Base-by-base conservation (phyloP, 2,888 invertebrate genomes). In the Ochropleura leucogaster region DNA sequence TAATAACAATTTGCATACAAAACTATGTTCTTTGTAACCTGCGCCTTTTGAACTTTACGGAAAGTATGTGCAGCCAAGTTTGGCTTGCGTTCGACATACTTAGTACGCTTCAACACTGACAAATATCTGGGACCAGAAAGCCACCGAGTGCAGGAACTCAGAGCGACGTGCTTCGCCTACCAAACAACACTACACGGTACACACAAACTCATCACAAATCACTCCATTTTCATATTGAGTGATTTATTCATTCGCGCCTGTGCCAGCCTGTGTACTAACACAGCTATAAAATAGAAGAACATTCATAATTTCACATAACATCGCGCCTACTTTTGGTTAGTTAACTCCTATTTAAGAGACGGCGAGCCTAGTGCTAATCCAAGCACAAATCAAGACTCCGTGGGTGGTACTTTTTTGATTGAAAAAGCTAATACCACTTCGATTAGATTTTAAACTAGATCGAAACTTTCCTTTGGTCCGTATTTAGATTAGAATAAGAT, bases 191-290 rank as follows among this genome's bases (percentile, higher is more conserved):
- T 70, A 80, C 80, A 71, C 60, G 55, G 53, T 67, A 75, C 78
- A 77, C 82, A 82, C 86, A 83, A 81, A 84, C 87, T 90, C 89
- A 89, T 90, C 90, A 89, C 87, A 89, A 91, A 92, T 90, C 90
- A 91, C 87, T 88, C 85, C 85, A 90, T 91, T 91, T 92, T 90
- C 89, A 90, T 92, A 90, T 88, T 88, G 85, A 90, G 88, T 89
- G 89, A 90, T 90, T 91, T 91, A 90, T 91, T 89, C 86, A 87
- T 82, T 79, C 80, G 68, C 72, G 80, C 77, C 77, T 74, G 51
- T 80, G 72, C 68, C 82, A 84, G 80, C 74, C 74, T 77, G 80
- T 73, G 72, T 78, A 76, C 77, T 83, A 87, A 84, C 79, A 72
- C 42, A 75, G 66, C 79, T 69, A 68, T 76, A 79, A 74, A 84